Base-by-base conservation (phyloP, 2,797 vertebrate species). In the Chiroxiphia lanceolata region DNA sequence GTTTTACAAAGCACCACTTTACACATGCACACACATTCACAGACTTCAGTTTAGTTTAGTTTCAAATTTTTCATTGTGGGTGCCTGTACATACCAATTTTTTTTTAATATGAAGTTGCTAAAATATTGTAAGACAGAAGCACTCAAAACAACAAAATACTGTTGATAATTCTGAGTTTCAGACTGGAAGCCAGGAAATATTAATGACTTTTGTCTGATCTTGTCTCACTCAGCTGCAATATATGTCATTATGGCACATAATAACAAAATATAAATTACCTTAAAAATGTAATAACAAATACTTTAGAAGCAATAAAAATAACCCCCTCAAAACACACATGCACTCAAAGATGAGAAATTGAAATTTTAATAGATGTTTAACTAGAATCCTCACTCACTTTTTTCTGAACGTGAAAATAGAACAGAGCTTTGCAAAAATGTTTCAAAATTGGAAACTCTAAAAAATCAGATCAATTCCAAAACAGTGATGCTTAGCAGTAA, bases 131-230 rank as follows among this genome's bases (percentile, higher is more conserved):
- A 76, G 90, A 89, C 19, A 82, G 53, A 95, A 97, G 79, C 75
- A 79, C 42, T 95, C 64, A 93, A 94, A 94, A 38, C 77, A 95
- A 81, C 90, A 93, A 96, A 97, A 63, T 76, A 90, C 54, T 91
- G 48, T 80, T 94, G 90, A 84, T 96, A 96, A 93, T 86, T 94
- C 72, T 53, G 45, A 80, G 79, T 89, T 96, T 95, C 94, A 96
- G 64, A 71, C 45, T 89, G 54, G 61, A 96, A 96, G 94, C 71
- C 59, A 77, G 50, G 60, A 96, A 96, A 93, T 89, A 93, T 68
- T 95, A 97, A 92, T 91, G 82, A 93, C 96, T 97, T 94, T 83
- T 94, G 29, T 68, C 59, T 93, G 61, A 60, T 92, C 75, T 61
- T 94, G 59, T 93, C 72, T 96, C 75, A 97, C 45, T 95, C 84